Evolutionary conservation across 2,888 invertebrate genomes (phyloP).

Genomic region (Tetragonula carbonaria): DNA sequence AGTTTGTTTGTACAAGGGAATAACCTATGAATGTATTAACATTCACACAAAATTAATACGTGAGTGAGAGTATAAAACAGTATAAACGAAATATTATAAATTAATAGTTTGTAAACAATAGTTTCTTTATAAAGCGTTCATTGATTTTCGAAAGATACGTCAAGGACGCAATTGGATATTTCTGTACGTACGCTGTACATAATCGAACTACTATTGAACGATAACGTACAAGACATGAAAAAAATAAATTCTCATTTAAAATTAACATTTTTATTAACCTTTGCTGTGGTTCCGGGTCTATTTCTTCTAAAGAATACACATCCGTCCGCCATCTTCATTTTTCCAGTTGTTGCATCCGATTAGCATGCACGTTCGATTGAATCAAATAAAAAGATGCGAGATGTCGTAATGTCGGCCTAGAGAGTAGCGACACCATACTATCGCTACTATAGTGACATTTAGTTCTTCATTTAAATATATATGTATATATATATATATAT

Average conservation of each 20-base stretch:
- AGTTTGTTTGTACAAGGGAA: slow-evolving; percentile 1
- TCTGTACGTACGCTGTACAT: slow-evolving; percentile 19
- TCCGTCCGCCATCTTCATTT: slow-evolving; percentile 94
- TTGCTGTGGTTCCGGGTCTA: slow-evolving; percentile 95
- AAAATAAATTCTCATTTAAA: slow-evolving; percentile 18
- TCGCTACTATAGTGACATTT: neutral
- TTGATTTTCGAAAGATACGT: slow-evolving; percentile 56
- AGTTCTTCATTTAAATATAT: neutral
- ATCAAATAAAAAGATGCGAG: slow-evolving; percentile 38
- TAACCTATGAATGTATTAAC: slow-evolving; percentile 15
- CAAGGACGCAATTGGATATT: slow-evolving; percentile 21
- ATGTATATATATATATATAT: neutral
- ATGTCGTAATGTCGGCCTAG: slow-evolving; percentile 46
- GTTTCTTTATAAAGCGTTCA: slow-evolving; percentile 41
- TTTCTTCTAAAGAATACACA: slow-evolving; percentile 93
- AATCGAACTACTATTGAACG: slow-evolving; percentile 12
- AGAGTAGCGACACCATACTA: slow-evolving; percentile 49
- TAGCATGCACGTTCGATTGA: slow-evolving; percentile 37
- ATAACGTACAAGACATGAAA: neutral
- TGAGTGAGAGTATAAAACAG: neutral
- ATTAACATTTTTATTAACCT: slow-evolving; percentile 86
- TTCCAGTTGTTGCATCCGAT: slow-evolving; percentile 72
- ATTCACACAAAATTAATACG: neutral
- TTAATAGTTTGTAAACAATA: slow-evolving; percentile 43
- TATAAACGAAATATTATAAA: slow-evolving; percentile 12